A percentile compares a stretch with the other conserved stretches of the same genome.
Evolutionary conservation across 35 echinoderm and acorn worm genomes (phyloP).

Genomic region (Chiridota heheva): DNA sequence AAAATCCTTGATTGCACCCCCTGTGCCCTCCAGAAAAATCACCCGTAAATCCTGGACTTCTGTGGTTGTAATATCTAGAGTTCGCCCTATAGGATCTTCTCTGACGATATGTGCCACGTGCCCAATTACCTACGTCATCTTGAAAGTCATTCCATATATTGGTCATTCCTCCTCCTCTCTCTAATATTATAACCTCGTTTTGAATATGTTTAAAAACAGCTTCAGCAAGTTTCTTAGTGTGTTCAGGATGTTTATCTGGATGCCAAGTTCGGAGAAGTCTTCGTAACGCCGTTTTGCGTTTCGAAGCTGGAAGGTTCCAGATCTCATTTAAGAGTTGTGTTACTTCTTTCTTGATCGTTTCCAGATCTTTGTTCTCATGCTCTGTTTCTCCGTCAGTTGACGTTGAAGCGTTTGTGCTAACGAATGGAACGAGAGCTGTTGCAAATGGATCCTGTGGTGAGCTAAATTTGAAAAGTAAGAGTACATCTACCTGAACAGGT

Average conservation of each 20-base stretch:
- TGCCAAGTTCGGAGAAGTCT: conserved; percentile 21
- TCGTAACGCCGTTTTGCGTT: not conserved
- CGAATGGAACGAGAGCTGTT: too few relatives aligned
- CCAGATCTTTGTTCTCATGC: too few relatives aligned
- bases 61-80: not conserved
- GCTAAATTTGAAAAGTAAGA: too few relatives aligned
- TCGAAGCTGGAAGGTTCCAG: not conserved
- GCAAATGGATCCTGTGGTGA: too few relatives aligned
- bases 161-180: conserved; percentile 25
- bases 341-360: conserved; percentile 1
- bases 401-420: too few relatives aligned
- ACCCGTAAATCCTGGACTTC: not conserved
- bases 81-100: not conserved
- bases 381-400: too few relatives aligned
- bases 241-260: conserved; percentile 17
- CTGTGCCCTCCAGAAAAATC: not conserved
- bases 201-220: conserved; percentile 19
- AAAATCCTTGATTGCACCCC: too few relatives aligned
- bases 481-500: too few relatives aligned
- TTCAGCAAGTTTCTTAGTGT: not conserved
- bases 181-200: not conserved
- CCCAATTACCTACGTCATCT: conserved; percentile 9
- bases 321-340: not conserved
- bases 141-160: not conserved
- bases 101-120: not conserved